Evolutionary conservation across 1,140 invertebrate genomes (phyloP).

Genomic region (Solen grandis): DNA sequence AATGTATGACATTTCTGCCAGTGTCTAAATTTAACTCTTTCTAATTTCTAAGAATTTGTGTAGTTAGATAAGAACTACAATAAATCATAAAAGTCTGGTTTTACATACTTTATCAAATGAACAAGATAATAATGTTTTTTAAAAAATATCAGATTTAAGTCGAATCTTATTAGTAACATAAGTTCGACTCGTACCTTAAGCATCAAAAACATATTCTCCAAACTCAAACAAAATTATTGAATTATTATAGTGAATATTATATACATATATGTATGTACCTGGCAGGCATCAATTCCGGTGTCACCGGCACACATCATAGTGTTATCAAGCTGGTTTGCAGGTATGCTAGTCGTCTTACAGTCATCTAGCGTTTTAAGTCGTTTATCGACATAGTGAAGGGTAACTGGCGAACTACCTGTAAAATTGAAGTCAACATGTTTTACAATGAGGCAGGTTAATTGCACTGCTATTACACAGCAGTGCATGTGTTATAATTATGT

Average conservation of each 20-base stretch:
- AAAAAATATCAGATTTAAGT: background rate
- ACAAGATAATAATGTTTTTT: background rate
- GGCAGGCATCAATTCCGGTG: constrained; percentile 22
- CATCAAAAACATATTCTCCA: too few species aligned
- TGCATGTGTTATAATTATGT: too few species aligned
- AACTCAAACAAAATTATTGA: background rate
- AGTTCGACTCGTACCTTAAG: too few species aligned
- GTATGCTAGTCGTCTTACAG: background rate
- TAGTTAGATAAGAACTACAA: too few species aligned
- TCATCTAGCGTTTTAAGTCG: background rate
- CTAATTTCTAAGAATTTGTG: too few species aligned
- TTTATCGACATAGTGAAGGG: constrained; percentile 34
- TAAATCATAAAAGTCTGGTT: too few species aligned
- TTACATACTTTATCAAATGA: too few species aligned
- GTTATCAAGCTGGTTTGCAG: background rate
- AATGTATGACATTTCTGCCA: too few species aligned
- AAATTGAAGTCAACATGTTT: too few species aligned
- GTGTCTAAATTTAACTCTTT: too few species aligned
- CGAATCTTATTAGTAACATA: background rate
- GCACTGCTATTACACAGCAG: too few species aligned
- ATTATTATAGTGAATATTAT: background rate
- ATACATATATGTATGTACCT: background rate
- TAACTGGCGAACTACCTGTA: background rate
- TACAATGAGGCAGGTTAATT: too few species aligned
- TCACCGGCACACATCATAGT: constrained; percentile 34